Conservation (phyloP, 2,888 invertebrate species). For the Aleiodes testaceus region DNA sequence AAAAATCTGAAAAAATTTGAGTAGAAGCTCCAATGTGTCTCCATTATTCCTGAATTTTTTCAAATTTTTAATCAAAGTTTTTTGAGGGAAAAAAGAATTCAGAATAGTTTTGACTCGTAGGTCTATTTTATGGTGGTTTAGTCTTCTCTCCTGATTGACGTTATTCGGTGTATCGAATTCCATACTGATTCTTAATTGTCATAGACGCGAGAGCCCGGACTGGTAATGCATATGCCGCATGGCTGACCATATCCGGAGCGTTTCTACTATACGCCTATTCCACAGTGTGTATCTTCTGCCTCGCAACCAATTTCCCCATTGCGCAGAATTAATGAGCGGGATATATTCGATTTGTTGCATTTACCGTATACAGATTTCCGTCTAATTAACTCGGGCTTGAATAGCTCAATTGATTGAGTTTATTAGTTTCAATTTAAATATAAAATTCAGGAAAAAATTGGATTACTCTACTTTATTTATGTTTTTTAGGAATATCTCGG, state of each 20-base stretch:
- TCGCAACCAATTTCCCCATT: constrained; percentile 14
- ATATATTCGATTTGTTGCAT: constrained; percentile 46
- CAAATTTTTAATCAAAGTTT: too few relatives aligned
- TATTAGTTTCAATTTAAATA: neutral
- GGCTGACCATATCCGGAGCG: constrained; percentile 30
- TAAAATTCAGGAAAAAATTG: neutral
- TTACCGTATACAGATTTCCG: constrained; percentile 47
- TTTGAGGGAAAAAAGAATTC: too few relatives aligned
- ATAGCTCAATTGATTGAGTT: constrained; percentile 28
- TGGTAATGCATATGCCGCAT: constrained; percentile 26
- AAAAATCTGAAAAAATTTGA: too few relatives aligned
- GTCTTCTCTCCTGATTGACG: neutral
- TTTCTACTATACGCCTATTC: constrained; percentile 36
- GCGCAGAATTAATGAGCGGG: constrained; percentile 44
- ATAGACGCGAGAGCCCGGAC: constrained; percentile 5
- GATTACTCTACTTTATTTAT: too few relatives aligned
- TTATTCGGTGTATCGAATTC: constrained; percentile 1
- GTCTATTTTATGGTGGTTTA: too few relatives aligned
- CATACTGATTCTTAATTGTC: constrained; percentile 29
- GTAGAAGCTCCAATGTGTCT: too few relatives aligned
- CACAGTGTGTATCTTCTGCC: neutral
- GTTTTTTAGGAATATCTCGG: too few relatives aligned
- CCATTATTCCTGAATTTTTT: too few relatives aligned
- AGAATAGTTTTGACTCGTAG: too few relatives aligned
- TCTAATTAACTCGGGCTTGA: constrained; percentile 44